Evolutionary conservation across 2,888 invertebrate species (phyloP).

Genomic region (Cecidostiba fungosa): DNA sequence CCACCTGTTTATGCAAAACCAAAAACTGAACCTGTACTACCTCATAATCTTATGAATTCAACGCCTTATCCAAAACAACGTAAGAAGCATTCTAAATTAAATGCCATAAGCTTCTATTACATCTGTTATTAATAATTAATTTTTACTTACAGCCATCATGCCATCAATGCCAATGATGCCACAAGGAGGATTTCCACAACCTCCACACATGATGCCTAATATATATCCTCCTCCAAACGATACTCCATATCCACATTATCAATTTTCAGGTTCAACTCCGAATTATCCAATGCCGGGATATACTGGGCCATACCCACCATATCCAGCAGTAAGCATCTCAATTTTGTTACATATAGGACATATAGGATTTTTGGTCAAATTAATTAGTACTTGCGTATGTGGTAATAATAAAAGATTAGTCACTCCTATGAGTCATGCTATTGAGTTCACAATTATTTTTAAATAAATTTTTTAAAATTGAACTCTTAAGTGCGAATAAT

Average conservation of each 20-base stretch:
- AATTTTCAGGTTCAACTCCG: constrained; percentile 78
- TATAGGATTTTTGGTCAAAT: constrained; percentile 10
- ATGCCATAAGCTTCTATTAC: constrained; percentile 16
- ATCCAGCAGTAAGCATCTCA: constrained; percentile 71
- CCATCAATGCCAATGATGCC: constrained; percentile 69
- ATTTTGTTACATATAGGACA: background rate
- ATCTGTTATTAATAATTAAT: background rate
- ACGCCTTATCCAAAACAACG: constrained; percentile 83
- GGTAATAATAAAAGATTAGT: background rate
- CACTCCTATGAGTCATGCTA: background rate
- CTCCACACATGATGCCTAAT: constrained; percentile 71
- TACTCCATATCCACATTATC: constrained; percentile 77
- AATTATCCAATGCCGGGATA: constrained; percentile 76
- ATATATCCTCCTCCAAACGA: constrained; percentile 71
- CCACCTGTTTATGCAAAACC: constrained; percentile 95
- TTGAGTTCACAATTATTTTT: background rate
- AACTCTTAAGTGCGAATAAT: background rate
- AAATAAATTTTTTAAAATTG: background rate
- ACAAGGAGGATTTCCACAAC: constrained; percentile 61
- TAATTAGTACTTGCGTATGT: background rate
- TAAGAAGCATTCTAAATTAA: constrained; percentile 72
- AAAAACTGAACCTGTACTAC: constrained; percentile 79
- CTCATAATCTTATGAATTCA: constrained; percentile 69
- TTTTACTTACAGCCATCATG: constrained; percentile 77
- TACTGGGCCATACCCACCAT: constrained; percentile 77